Conservation (phyloP, 2,113 vertebrate genomes). For the Athene cunicularia region DNA sequence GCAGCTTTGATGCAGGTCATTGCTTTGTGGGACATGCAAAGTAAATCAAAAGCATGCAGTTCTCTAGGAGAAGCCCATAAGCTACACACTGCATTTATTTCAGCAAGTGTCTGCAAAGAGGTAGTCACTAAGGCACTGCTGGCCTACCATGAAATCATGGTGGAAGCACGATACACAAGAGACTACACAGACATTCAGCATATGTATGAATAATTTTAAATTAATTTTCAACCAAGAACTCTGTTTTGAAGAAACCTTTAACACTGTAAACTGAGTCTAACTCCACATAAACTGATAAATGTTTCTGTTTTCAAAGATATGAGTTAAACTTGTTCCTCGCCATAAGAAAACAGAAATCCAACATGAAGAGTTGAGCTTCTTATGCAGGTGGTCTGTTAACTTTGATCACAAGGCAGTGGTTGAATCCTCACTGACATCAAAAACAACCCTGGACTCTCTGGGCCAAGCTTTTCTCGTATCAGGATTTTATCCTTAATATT, state of each 20-base stretch:
- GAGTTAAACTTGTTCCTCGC: background rate
- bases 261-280: background rate
- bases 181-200: background rate
- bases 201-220: background rate
- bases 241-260: background rate
- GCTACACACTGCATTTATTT: background rate
- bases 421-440: background rate
- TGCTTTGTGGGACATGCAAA: background rate
- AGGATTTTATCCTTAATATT: conserved; percentile 1
- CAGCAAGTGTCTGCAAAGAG: background rate
- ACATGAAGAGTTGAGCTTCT: background rate
- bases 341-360: background rate
- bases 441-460: background rate
- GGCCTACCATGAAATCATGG: background rate
- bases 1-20: background rate
- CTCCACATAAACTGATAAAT: background rate
- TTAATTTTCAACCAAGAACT: background rate
- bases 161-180: background rate
- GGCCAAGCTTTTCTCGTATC: background rate
- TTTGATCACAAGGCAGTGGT: background rate
- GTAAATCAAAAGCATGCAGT: background rate
- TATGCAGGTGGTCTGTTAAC: background rate
- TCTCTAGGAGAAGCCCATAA: background rate
- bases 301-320: background rate
- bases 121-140: background rate